Base-by-base conservation (phyloP, 2,888 invertebrate species). In the Mellilla xanthometata region DNA sequence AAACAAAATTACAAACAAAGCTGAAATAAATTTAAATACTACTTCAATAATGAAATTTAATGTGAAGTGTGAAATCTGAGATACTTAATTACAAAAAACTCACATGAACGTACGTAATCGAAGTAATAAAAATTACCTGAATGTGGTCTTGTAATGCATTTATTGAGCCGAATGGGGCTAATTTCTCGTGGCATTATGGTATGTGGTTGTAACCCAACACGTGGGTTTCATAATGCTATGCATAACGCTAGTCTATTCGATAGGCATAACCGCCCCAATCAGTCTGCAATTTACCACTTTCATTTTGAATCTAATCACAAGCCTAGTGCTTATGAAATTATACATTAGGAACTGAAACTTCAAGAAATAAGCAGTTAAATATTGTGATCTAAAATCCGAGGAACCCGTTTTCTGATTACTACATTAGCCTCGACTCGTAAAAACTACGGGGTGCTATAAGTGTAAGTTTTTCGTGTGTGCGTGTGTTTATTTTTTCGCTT, bases 11-110 rank as follows among this genome's bases (percentile, higher is more conserved):
- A 19, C 15, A 3, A 5, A 6, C 3, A 19, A 19, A 19, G 3
- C 1, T 5, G 6, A 19, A 1, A 19, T 1, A 3, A 3, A 2
- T 1, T 6, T 19, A 3, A 19, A 3, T 19, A 19, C 6, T 19
- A 19, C 15, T 6, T 5, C 15, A 19, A 19, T 3, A 3, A 5
- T 1, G 15, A 3, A 19, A 19, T 19, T 5, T 6, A 19, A 5
- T 5, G 15, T 1, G 15, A 19, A 6, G 15, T 6, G 15, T 19
- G 15, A 19, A 19, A 19, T 19, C 10, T 41, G 38, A 38, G 45
- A 39, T 41, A 44, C 46, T 15, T 51, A 51, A 56, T 47, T 47
- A 47, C 13, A 40, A 46, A 36, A n/a, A 46, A 27, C 15, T 35
- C 23, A 9, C 35, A 11, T 34, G 11, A 34, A 39, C 24, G 35